phyloP scores from a whole-genome alignment of 2,797 vertebrate species.

The Okamejei kenojei region DNA sequence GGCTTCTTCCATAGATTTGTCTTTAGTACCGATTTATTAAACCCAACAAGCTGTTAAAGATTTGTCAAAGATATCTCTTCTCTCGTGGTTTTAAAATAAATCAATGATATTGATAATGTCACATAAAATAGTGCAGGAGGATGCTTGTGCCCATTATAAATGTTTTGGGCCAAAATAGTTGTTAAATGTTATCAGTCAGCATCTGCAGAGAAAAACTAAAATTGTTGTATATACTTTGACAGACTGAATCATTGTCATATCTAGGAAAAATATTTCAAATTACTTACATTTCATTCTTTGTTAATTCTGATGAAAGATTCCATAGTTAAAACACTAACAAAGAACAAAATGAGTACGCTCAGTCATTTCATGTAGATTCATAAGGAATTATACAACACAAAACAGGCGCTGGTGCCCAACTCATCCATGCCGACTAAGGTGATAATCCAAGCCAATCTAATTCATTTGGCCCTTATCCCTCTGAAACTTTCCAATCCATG shows the following conservation, averaged over 20 bases:
- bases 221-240: neutral
- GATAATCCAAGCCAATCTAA: no score
- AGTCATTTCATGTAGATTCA: neutral
- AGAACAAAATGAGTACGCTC: neutral
- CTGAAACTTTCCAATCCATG: no score
- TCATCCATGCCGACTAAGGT: no score
- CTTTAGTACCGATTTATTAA: neutral
- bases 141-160: neutral
- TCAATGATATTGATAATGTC: neutral
- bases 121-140: neutral
- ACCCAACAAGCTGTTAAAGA: neutral
- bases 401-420: no score
- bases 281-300: neutral
- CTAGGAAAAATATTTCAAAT: neutral
- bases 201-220: neutral
- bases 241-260: neutral
- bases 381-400: no score
- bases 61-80: neutral
- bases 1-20: neutral
- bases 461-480: no score
- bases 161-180: neutral
- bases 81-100: neutral
- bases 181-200: neutral
- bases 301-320: constrained; percentile 8
- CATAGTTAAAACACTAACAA: neutral